Base-by-base conservation (phyloP, 2,797 vertebrate species). In the Bradypodion ventrale region DNA sequence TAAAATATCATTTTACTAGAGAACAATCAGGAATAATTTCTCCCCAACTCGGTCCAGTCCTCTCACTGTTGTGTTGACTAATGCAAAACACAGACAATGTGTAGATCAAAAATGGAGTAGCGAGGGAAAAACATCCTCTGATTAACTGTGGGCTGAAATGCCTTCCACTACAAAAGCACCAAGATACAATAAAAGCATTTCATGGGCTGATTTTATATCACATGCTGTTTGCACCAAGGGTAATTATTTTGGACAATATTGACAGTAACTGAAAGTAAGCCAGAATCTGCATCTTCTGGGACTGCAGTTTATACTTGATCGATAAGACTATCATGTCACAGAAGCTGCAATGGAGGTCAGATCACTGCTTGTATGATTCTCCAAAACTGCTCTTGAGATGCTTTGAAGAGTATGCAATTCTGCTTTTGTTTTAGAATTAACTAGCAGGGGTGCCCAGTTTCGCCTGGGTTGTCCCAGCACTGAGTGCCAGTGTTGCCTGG, bases 351-450 rank as follows among this genome's bases (percentile, higher is more conserved):
- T 16, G 15, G 37, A 77, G 21, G 69, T 59, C 40, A 76, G 16
- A 83, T 76, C n/a, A 66, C 40, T 83, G 68, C 23, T 63, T 65
- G 62, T 74, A 75, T 65, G 72, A 83, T 35, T 75, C 16, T 75
- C 35, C 49, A 35, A 29, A 65, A 37, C 32, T 37, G 35, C 23
- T 65, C 32, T 73, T 63, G n/a, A 49, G 59, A 46, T 63, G 69
- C 25, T 74, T 73, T 49, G 59, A 16, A 63, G n/a, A 44, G 25
- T n/a, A n/a, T n/a, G n/a, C n/a, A n/a, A n/a, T n/a, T n/a, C n/a
- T n/a, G n/a, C n/a, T n/a, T n/a, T n/a, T n/a, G n/a, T n/a, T n/a
- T n/a, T n/a, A n/a, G n/a, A n/a, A n/a, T n/a, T n/a, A n/a, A n/a
- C n/a, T n/a, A n/a, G n/a, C n/a, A n/a, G n/a, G n/a, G n/a, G n/a